phyloP scores from a whole-genome alignment of 2,888 invertebrate genomes.

The Leptinotarsa peninsularis region DNA sequence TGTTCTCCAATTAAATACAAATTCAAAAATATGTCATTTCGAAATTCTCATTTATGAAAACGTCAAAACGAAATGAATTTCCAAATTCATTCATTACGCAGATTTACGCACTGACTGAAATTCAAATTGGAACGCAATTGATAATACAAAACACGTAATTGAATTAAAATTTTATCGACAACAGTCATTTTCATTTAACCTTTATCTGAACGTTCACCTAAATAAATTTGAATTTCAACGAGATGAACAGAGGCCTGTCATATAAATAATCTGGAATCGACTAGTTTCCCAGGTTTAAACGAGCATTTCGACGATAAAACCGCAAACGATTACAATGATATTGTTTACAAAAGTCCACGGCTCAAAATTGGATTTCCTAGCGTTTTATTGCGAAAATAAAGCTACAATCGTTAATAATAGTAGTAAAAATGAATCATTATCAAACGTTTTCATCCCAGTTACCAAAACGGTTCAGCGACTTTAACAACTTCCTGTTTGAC shows the following conservation, averaged over 20 bases:
- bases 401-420: constrained; percentile 23
- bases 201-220: constrained; percentile 30
- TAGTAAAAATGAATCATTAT: constrained; percentile 31
- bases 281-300: constrained; percentile 39
- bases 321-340: constrained; percentile 37
- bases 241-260: constrained; percentile 28
- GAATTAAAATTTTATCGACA: constrained; percentile 39
- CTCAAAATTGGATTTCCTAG: constrained; percentile 35
- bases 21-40: too few relatives aligned
- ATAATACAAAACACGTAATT: constrained; percentile 32
- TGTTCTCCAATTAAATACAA: too few relatives aligned
- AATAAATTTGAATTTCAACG: constrained; percentile 34
- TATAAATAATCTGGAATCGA: constrained; percentile 40
- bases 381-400: constrained; percentile 30
- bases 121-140: constrained; percentile 32
- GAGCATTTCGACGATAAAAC: constrained; percentile 37
- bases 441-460: constrained; percentile 16
- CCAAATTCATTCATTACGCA: background rate
- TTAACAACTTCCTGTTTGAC: constrained; percentile 17
- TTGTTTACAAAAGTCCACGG: constrained; percentile 36
- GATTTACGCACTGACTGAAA: constrained; percentile 9
- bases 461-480: constrained; percentile 16
- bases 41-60: background rate
- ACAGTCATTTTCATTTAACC: constrained; percentile 36
- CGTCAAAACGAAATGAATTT: background rate